Base-by-base conservation (phyloP, 2,113 vertebrate genomes). In the Semicossyphus pulcher region DNA sequence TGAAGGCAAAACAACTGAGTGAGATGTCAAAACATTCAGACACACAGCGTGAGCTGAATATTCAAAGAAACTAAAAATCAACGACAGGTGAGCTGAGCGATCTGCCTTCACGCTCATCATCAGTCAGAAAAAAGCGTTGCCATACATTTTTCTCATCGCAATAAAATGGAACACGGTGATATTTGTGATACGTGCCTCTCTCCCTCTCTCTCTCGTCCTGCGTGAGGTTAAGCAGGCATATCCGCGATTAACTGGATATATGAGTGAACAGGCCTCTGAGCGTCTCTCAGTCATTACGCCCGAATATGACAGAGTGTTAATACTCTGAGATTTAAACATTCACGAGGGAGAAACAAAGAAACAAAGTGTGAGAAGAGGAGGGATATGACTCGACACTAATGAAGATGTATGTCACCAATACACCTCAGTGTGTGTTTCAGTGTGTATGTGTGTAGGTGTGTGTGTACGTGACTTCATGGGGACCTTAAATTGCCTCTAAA, bases 321-420 rank as follows among this genome's bases (percentile, higher is more conserved):
- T 78, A 69, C 68, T 67, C 32, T 0, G 39, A 76, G 53, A 68
- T 66, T 83, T 88, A 77, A 80, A 75, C 80, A 87, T 86, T 81
- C 80, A 88, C 59, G 72, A 78, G 84, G 58, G 57, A 62, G 62
- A 80, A 85, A 71, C 72, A 82, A 78, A 86, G 72, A 69, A 82
- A 45, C 68, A 9, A 49, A 83, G 64, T 67, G 72, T 37, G 67
- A 73, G 82, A 70, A 65, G 66, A 84, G 71, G 58, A 67, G 62
- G 76, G 78, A 81, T 87, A 78, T 80, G 81, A 83, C 72, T 64
- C 34, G 69, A 81, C 83, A 63, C 60, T 90, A 91, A 91, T 90
- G 87, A 90, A 89, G 90, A 91, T 80, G 71, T 75, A 91, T 91
- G 87, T 72, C 49, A 68, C 85, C 81, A 83, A 80, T 88, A 83